Conservation (phyloP, 2,888 invertebrate species). For the Parnassius mnemosyne region DNA sequence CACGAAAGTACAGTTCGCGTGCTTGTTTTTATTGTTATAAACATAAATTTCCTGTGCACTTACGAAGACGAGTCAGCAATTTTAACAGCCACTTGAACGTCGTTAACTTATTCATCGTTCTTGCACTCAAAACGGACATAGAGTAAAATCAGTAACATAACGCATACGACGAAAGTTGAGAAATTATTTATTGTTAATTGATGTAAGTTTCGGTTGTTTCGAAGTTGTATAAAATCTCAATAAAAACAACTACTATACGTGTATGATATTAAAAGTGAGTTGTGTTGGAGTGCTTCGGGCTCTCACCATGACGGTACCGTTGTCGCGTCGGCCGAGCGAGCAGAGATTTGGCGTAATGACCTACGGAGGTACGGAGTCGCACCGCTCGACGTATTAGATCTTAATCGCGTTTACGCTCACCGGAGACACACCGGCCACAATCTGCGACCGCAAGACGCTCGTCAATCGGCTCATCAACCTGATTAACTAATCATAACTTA, state of each 20-base stretch:
- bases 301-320: slow-evolving; percentile 48
- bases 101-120: slow-evolving; percentile 23
- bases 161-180: slow-evolving; percentile 16
- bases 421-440: slow-evolving; percentile 41
- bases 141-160: slow-evolving; percentile 16
- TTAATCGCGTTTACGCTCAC: slow-evolving; percentile 38
- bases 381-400: slow-evolving; percentile 44
- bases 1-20: slow-evolving; percentile 17
- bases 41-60: slow-evolving; percentile 1
- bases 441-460: slow-evolving; percentile 33
- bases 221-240: background rate
- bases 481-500: slow-evolving; percentile 44
- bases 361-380: slow-evolving; percentile 38
- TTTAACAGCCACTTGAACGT: slow-evolving; percentile 20
- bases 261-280: slow-evolving; percentile 19
- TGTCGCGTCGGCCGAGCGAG: slow-evolving; percentile 37
- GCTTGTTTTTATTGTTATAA: slow-evolving; percentile 5
- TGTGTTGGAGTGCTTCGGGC: slow-evolving; percentile 35
- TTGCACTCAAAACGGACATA: slow-evolving; percentile 20
- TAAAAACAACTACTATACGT: slow-evolving; percentile 22
- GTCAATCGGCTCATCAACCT: slow-evolving; percentile 34
- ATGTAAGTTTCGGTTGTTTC: slow-evolving; percentile 16
- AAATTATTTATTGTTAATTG: slow-evolving; percentile 22
- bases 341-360: slow-evolving; percentile 52
- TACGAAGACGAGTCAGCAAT: slow-evolving; percentile 13